Evolutionary conservation across 2,888 invertebrate genomes (phyloP).

Genomic region (Nomada lathburiana): DNA sequence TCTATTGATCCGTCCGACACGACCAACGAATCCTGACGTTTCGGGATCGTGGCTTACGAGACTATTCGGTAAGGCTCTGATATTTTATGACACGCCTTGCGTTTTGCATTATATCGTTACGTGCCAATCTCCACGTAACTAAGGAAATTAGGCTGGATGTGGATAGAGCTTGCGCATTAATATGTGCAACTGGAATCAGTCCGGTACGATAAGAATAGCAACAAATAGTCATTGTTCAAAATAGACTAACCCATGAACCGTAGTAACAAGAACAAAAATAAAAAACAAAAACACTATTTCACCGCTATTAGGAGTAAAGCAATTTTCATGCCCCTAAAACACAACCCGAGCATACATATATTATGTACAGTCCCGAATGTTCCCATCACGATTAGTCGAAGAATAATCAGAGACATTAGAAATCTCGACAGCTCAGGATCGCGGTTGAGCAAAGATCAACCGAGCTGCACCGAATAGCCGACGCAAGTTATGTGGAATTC

Average conservation of each 20-base stretch:
- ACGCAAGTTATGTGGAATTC: conserved; percentile 20
- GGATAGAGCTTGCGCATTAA: no score
- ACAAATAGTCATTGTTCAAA: no score
- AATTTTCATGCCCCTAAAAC: background rate
- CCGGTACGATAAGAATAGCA: no score
- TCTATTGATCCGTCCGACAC: conserved; percentile 79
- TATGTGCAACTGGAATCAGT: no score
- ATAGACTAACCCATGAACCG: no score
- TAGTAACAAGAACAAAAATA: no score
- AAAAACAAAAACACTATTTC: background rate
- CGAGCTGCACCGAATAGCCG: background rate
- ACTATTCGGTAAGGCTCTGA: conserved; percentile 58
- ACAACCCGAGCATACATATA: background rate
- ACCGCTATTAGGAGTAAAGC: background rate
- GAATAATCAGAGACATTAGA: conserved; percentile 24
- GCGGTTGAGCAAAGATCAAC: conserved; percentile 32
- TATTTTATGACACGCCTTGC: conserved; percentile 1
- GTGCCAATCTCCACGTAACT: no score
- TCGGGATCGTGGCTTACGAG: conserved; percentile 59
- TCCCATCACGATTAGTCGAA: background rate
- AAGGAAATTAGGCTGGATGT: no score
- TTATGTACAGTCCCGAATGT: background rate
- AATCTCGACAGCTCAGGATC: background rate
- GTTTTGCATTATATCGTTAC: background rate
- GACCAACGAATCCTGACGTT: conserved; percentile 73